Evolutionary conservation across 2,888 invertebrate species (phyloP), one percentile per base, ranked within the genome.

Genomic region (Acheta domesticus): DNA sequence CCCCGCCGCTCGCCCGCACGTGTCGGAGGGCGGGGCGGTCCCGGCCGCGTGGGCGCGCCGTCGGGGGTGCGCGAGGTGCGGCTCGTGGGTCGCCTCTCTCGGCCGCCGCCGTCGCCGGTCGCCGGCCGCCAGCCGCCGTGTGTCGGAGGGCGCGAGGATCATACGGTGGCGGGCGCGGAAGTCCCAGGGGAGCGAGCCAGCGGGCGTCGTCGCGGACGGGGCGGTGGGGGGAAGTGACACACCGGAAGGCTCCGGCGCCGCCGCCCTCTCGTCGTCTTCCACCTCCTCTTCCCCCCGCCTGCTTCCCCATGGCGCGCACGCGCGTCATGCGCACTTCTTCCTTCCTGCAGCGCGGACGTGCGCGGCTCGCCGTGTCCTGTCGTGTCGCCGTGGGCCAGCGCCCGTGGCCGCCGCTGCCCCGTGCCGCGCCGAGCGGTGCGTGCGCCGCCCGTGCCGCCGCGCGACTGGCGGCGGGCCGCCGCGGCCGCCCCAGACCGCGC

Each of bases 11-110:
- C 62, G 62, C 62, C 5, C 19, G 12, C 62, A 12, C 3, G 62
- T 12, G 16, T 14, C n/a, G 62, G 8, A n/a, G 62, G 62, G 8
- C 8, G 62, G 14, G 62, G 62, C 19, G 12, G 62, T 4, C 19
- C 3, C 19, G 12, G 19, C 75, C 74, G n/a, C 73, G 75, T 79
- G n/a, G 50, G 48, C 73, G 78, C 4, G 82, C 85, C 75, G 85
- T 85, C 62, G n/a, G 81, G 77, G 75, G 87, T 88, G 74, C 86
- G 86, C 76, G 78, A 88, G 50, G 87, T 89, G 0, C 88, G 88
- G 0, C 87, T 88, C 2, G 85, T 88, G 74, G 77, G 73, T 2
- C 4, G 21, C 75, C 74, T 20, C 73, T 77, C 80, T 23, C 74
- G 48, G 75, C 79, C 4, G 82, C 85, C 75, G 85, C 85, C 62